Conservation (phyloP, 2,797 vertebrate genomes). For the Microchirus variegatus region DNA sequence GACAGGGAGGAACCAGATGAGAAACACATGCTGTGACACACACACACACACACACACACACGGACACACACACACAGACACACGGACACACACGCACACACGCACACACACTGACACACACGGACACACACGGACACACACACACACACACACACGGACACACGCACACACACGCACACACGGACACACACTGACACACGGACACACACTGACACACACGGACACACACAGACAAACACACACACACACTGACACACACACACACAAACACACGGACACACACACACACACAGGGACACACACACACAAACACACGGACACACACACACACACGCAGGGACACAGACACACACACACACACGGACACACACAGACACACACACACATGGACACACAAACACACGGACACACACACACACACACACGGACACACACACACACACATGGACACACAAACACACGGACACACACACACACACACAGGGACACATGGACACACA, state of each 20-base stretch:
- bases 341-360: conserved; percentile 23
- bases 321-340: conserved; percentile 23
- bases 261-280: conserved; percentile 22
- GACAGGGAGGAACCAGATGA: conserved; percentile 71
- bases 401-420: too few relatives aligned
- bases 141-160: conserved; percentile 23
- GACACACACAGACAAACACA: conserved; percentile 22
- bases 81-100: conserved; percentile 10
- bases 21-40: conserved; percentile 64
- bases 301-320: conserved; percentile 15
- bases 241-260: conserved; percentile 58
- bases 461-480: too few relatives aligned
- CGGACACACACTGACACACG: conserved; percentile 12
- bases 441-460: too few relatives aligned
- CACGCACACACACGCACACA: conserved; percentile 21
- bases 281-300: conserved; percentile 24
- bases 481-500: too few relatives aligned
- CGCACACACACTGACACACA: conserved; percentile 53
- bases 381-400: conserved; percentile 63
- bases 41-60: conserved; percentile 23
- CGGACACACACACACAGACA: conserved; percentile 25
- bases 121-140: conserved; percentile 46
- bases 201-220: conserved; percentile 23
- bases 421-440: too few relatives aligned
- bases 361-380: too few relatives aligned